Evolutionary conservation across 2,113 vertebrate species (phyloP), one percentile per base, ranked within the genome.

Genomic region (Paramisgurnus dabryanus): DNA sequence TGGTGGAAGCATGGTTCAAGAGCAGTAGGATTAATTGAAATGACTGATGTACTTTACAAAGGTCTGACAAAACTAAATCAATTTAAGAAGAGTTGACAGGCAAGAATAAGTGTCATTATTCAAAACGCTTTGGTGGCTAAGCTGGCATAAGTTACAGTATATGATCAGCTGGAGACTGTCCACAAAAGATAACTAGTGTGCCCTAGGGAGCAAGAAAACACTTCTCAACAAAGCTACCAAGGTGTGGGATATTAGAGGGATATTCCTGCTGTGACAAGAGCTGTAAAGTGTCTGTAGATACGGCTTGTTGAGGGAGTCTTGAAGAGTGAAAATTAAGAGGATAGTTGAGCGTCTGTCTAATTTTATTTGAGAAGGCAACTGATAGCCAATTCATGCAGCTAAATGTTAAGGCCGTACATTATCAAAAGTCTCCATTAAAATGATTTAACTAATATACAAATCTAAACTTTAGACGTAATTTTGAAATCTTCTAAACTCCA

Each of bases 321-420:
- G 40, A 43, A 60, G 17, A 43, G 53, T 22, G 15, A 57, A 5
- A 72, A 58, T 72, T 72, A 72, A 41, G n/a, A 73, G 40, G n/a
- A 57, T 43, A 43, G 60, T 45, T 60, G 17, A 73, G 11, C n/a
- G 45, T 40, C 57, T 45, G 13, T 47, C 39, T 74, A 47, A 60
- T 74, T 27, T 41, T 73, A 60, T 73, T 60, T 45, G n/a, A n/a
- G 10, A 43, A 22, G n/a, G 6, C 40, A 11, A 73, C 34, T 4
- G 39, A 60, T n/a, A n/a, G 55, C 1, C 17, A n/a, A 57, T 4
- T 57, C 17, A 57, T 57, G 15, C 17, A 58, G 27, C 27, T 34
- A 34, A 34, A 34, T 2, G 27, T 2, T 34, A 34, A 3, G 27
- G 27, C 3, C 1, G 27, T 34, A 47, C 5, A 7, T 9, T 5